These are phyloP conservation scores for Ditula angustiorana DNA, from an alignment of 2,888 invertebrate species.

Conservation along the genomic window DNA sequence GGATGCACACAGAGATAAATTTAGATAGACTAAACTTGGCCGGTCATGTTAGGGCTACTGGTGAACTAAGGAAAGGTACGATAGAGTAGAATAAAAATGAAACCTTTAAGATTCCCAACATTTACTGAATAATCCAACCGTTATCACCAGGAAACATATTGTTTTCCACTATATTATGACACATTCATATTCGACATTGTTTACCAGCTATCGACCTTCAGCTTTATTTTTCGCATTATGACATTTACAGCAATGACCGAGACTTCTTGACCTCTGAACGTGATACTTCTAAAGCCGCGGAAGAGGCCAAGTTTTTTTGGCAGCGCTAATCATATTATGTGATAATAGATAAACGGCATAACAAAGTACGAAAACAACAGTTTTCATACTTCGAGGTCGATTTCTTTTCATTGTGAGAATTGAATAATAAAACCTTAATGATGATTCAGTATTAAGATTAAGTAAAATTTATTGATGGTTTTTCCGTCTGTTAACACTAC, in stretches of 20 bases:
- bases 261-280: neutral
- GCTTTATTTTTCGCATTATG: slow-evolving; percentile 32
- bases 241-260: slow-evolving; percentile 19
- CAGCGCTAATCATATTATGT: slow-evolving; percentile 27
- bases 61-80: no score
- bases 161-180: slow-evolving; percentile 31
- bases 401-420: slow-evolving; percentile 16
- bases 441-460: slow-evolving; percentile 4
- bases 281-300: no score
- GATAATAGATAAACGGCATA: slow-evolving; percentile 31
- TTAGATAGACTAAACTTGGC: no score
- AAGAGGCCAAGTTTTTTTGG: slow-evolving; percentile 9
- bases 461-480: neutral
- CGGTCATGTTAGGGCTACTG: no score
- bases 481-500: neutral
- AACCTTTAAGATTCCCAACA: neutral
- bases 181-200: slow-evolving; percentile 28
- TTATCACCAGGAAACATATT: slow-evolving; percentile 35
- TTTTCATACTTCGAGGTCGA: slow-evolving; percentile 12
- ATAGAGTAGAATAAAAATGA: no score
- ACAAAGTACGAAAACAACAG: slow-evolving; percentile 24
- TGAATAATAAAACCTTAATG: neutral
- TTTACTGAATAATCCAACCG: slow-evolving; percentile 23
- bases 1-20: no score
- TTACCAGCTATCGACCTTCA: slow-evolving; percentile 28